Conservation (phyloP, 2,113 vertebrate species). For the Microtus oregoni region DNA sequence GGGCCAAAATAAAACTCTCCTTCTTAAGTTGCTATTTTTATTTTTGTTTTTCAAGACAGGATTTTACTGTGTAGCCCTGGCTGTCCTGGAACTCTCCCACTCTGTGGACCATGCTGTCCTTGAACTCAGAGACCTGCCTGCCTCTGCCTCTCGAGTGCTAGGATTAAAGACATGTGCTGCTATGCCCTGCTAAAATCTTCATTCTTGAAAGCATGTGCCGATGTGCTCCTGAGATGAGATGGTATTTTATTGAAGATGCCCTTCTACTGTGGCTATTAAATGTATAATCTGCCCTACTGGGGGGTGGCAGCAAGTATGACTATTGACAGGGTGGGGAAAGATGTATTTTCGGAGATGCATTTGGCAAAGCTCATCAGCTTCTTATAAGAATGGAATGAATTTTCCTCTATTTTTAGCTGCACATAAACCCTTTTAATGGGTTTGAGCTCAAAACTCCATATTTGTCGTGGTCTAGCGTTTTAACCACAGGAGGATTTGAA, state of each 20-base stretch:
- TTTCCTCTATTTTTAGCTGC: slow-evolving; percentile 81
- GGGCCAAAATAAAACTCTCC: not conserved
- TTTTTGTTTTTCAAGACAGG: not conserved
- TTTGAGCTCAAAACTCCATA: slow-evolving; percentile 72
- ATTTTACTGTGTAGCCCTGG: not conserved
- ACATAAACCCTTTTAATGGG: slow-evolving; percentile 78
- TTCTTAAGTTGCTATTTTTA: not conserved
- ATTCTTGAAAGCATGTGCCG: slow-evolving; percentile 52
- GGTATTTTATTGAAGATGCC: slow-evolving; percentile 64
- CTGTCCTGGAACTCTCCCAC: not conserved
- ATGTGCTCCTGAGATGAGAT: slow-evolving; percentile 16
- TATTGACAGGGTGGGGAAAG: slow-evolving; percentile 51
- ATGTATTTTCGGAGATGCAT: slow-evolving; percentile 73
- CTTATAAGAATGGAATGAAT: slow-evolving; percentile 81
- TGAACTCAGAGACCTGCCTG: no score
- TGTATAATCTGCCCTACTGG: slow-evolving; percentile 50
- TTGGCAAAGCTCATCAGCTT: slow-evolving; percentile 76
- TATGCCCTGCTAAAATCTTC: not conserved
- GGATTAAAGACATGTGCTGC: not conserved
- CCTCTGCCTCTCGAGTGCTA: not conserved
- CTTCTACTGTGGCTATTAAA: slow-evolving; percentile 67
- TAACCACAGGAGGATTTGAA: slow-evolving; percentile 56
- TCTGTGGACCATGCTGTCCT: not conserved
- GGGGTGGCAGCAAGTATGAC: slow-evolving; percentile 60
- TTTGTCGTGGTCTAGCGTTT: slow-evolving; percentile 71